Percentiles rank a stretch among this genome's conserved stretches.
These are phyloP conservation scores for Clostera curtula DNA, from an alignment of 2,888 invertebrate genomes.

Conservation along the genomic window DNA sequence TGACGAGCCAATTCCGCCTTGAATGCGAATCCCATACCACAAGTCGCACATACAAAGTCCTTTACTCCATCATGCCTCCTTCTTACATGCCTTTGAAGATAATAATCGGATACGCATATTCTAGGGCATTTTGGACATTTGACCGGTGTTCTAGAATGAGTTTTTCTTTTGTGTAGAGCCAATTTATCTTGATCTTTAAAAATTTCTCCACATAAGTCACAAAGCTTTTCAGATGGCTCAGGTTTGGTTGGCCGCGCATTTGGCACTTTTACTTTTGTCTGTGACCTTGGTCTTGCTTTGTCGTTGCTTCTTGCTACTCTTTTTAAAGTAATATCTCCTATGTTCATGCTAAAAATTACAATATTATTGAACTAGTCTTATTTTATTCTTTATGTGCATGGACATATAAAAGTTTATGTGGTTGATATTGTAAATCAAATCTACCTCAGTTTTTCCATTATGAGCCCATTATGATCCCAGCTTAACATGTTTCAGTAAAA, in stretches of 20 bases:
- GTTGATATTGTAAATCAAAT: too few species aligned
- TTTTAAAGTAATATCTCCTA: conserved; percentile 19
- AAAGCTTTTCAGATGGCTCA: conserved; percentile 35
- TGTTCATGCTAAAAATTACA: conserved; percentile 36
- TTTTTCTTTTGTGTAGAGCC: conserved; percentile 36
- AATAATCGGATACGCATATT: conserved; percentile 37
- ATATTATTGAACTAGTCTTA: background rate
- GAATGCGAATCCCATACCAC: conserved; percentile 49
- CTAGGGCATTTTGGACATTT: conserved; percentile 52
- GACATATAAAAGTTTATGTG: too few species aligned
- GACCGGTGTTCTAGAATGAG: conserved; percentile 37
- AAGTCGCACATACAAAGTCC: conserved; percentile 49
- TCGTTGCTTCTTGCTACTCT: conserved; percentile 12
- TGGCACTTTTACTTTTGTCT: conserved; percentile 22
- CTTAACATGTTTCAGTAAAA: too few species aligned
- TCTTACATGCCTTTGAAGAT: conserved; percentile 49
- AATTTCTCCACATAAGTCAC: conserved; percentile 54
- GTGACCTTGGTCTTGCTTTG: conserved; percentile 15
- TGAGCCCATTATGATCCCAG: too few species aligned
- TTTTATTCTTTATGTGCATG: too few species aligned
- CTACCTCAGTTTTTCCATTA: too few species aligned
- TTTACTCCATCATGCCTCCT: conserved; percentile 41
- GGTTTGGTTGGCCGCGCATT: conserved; percentile 19
- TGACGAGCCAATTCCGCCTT: conserved; percentile 47
- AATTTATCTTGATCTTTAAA: conserved; percentile 42